Conservation (phyloP, 2,888 invertebrate species). For the Tillus elongatus region DNA sequence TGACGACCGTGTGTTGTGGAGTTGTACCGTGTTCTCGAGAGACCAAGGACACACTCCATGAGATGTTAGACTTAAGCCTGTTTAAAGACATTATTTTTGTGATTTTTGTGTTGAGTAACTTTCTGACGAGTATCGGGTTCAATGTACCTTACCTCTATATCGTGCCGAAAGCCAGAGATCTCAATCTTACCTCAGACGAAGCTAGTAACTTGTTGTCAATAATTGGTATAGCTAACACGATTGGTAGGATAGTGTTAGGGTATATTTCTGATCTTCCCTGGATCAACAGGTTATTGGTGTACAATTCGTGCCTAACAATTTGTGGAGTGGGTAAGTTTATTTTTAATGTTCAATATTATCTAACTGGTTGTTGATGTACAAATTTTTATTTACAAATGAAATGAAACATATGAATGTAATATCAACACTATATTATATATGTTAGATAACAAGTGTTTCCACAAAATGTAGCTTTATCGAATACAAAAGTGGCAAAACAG, state of each 20-base stretch:
- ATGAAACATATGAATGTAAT: too few relatives aligned
- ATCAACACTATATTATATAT: too few relatives aligned
- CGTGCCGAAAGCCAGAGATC: conserved; percentile 59
- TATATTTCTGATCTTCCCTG: conserved; percentile 81
- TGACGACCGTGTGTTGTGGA: conserved; percentile 42
- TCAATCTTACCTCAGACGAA: conserved; percentile 48
- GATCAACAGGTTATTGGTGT: conserved; percentile 83
- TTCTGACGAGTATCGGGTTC: conserved; percentile 90
- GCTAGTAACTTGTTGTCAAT: conserved; percentile 67
- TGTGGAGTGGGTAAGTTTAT: conserved; percentile 75
- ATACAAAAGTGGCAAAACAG: too few relatives aligned
- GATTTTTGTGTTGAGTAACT: conserved; percentile 86
- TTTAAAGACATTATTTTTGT: conserved; percentile 80
- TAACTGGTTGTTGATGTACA: conserved; percentile 2
- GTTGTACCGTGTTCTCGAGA: conserved; percentile 54
- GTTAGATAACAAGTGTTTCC: too few relatives aligned
- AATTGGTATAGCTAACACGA: conserved; percentile 79
- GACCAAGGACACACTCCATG: conserved; percentile 59
- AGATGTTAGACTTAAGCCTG: conserved; percentile 81
- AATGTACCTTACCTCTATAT: conserved; percentile 88
- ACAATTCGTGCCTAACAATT: conserved; percentile 77
- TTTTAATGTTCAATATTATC: neutral
- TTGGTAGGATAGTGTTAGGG: conserved; percentile 83
- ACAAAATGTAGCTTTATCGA: too few relatives aligned
- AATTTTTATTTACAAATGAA: too few relatives aligned